phyloP scores from a whole-genome alignment of 2,888 invertebrate genomes.

The Agriopis marginaria region DNA sequence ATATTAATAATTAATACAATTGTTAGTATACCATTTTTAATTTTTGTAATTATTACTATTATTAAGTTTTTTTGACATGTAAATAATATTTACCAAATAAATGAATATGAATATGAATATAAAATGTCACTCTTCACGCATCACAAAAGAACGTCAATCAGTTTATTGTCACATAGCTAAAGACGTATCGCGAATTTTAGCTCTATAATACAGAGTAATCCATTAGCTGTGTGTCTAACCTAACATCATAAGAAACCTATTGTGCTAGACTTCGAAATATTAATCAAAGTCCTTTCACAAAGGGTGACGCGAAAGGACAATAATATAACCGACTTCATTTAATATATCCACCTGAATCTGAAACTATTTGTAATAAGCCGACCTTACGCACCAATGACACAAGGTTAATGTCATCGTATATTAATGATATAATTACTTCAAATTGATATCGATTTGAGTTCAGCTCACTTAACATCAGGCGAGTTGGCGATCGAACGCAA shows the following conservation, averaged over 20 bases:
- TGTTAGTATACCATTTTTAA: no score
- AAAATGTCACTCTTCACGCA: no score
- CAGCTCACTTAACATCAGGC: no score
- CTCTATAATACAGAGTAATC: background rate
- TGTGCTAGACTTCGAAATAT: constrained; percentile 25
- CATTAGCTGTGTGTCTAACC: constrained; percentile 3
- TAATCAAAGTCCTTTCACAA: constrained; percentile 39
- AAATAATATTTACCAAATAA: no score
- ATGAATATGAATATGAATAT: no score
- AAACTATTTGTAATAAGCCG: constrained; percentile 31
- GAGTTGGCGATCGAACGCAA: no score
- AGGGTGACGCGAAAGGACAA: constrained; percentile 29
- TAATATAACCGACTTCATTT: constrained; percentile 30
- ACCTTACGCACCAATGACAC: background rate
- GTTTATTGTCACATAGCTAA: background rate
- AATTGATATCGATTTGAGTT: no score
- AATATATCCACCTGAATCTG: constrained; percentile 24
- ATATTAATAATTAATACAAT: no score
- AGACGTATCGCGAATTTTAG: background rate
- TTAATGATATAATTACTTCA: background rate
- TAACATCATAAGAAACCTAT: constrained; percentile 16
- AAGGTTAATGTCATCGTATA: constrained; percentile 1
- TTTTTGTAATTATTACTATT: no score
- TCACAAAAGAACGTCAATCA: no score
- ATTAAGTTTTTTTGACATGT: no score